phyloP scores from a whole-genome alignment of 2,888 invertebrate species.

The Eristalis arbustorum region DNA sequence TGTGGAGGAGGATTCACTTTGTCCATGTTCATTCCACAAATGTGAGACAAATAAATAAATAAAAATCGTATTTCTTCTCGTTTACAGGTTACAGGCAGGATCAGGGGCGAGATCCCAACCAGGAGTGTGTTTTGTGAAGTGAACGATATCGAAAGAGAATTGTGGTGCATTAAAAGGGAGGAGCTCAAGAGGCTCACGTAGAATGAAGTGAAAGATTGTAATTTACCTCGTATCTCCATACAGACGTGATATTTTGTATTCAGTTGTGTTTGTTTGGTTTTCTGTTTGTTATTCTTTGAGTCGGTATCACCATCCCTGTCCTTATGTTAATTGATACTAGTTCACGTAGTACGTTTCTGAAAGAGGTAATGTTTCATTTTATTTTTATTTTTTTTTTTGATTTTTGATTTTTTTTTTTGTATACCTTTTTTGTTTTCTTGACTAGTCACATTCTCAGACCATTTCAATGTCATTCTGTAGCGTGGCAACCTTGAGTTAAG shows the following conservation, averaged over 20 bases:
- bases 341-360: slow-evolving; percentile 43
- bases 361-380: slow-evolving; percentile 61
- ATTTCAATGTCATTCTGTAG: background rate
- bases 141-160: background rate
- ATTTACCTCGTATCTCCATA: background rate
- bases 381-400: slow-evolving; percentile 17
- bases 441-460: too few relatives aligned
- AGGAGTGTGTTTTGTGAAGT: slow-evolving; percentile 17
- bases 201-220: background rate
- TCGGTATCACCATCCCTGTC: slow-evolving; percentile 19
- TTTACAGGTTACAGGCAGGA: background rate
- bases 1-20: background rate
- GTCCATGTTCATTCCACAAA: background rate
- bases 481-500: background rate
- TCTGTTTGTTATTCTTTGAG: background rate
- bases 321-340: slow-evolving; percentile 65
- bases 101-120: background rate
- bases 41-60: background rate
- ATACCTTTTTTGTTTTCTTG: background rate
- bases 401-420: slow-evolving; percentile 26
- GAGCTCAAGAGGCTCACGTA: background rate
- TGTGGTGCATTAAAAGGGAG: background rate
- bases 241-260: background rate
- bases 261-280: background rate
- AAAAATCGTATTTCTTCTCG: background rate